phyloP scores from a whole-genome alignment of 2,797 vertebrate species.

The Podarcis siculus region DNA sequence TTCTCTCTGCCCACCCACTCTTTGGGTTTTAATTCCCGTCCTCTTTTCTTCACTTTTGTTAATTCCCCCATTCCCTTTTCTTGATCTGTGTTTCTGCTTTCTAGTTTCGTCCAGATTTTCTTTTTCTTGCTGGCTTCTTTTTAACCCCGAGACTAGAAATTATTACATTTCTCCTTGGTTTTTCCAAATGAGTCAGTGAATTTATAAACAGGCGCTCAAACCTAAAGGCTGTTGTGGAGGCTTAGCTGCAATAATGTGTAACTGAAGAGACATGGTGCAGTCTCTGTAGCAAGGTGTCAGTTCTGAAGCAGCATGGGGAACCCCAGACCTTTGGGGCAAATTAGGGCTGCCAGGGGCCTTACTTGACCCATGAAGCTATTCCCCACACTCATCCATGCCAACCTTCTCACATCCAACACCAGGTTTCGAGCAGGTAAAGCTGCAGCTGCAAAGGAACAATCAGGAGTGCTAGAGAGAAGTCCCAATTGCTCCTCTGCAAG shows the following conservation, averaged over 20 bases:
- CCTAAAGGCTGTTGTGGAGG: background rate
- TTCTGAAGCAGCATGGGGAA: background rate
- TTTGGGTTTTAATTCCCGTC: background rate
- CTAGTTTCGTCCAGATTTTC: background rate
- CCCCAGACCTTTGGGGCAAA: too few relatives aligned
- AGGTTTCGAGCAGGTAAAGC: too few relatives aligned
- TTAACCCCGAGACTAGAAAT: background rate
- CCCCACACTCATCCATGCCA: too few relatives aligned
- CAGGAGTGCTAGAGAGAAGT: too few relatives aligned
- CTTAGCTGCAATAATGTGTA: background rate
- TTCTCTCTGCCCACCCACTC: background rate
- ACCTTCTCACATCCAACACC: too few relatives aligned
- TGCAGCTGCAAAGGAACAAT: too few relatives aligned
- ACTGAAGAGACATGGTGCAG: background rate
- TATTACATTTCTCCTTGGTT: background rate
- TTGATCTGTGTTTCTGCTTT: background rate
- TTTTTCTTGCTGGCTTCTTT: background rate
- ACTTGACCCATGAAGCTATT: too few relatives aligned
- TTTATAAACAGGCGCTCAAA: background rate
- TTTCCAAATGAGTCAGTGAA: background rate
- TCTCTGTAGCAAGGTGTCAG: background rate
- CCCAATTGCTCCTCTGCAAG: too few relatives aligned
- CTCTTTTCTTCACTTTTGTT: background rate
- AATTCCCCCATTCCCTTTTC: background rate
- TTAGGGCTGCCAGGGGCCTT: too few relatives aligned